A percentile compares a stretch with the other conserved stretches of the same genome.
Evolutionary conservation across 1,140 invertebrate genomes (phyloP).

Genomic region (Manduca sexta): DNA sequence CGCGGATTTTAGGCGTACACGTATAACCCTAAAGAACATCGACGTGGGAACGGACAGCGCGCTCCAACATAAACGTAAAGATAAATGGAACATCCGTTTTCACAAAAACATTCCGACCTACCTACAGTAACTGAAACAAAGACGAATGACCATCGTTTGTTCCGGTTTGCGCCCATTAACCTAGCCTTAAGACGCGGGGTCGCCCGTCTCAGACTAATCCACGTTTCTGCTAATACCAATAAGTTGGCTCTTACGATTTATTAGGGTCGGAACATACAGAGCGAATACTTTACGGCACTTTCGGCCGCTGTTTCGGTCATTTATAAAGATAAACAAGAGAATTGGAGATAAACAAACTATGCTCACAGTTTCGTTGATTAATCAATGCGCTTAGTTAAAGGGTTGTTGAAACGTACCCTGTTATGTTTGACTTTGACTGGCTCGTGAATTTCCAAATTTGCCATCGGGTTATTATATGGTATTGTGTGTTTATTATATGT

Average conservation of each 20-base stretch:
- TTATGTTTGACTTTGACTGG: no score
- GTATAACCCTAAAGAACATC: no score
- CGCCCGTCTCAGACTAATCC: constrained; percentile 22
- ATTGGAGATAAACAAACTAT: constrained; percentile 1
- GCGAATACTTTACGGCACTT: constrained; percentile 4
- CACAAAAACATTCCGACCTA: neutral
- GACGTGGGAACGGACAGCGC: no score
- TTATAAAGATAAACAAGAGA: constrained; percentile 5
- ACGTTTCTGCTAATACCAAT: constrained; percentile 25
- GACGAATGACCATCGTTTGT: constrained; percentile 29
- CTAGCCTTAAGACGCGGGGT: constrained; percentile 25
- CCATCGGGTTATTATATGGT: no score
- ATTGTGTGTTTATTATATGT: no score
- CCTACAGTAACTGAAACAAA: constrained; percentile 14
- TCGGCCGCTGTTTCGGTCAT: neutral
- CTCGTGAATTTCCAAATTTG: no score
- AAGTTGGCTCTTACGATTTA: constrained; percentile 21
- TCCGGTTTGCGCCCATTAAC: constrained; percentile 34
- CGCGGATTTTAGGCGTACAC: no score
- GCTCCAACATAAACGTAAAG: no score
- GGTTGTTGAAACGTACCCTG: no score
- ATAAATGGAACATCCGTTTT: no score
- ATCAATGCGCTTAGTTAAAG: neutral
- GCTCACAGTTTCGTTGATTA: constrained; percentile 4
- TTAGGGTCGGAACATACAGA: constrained; percentile 17